phyloP scores from a whole-genome alignment of 2,113 vertebrate genomes.

The Gnathonemus echidnorhynchus region DNA sequence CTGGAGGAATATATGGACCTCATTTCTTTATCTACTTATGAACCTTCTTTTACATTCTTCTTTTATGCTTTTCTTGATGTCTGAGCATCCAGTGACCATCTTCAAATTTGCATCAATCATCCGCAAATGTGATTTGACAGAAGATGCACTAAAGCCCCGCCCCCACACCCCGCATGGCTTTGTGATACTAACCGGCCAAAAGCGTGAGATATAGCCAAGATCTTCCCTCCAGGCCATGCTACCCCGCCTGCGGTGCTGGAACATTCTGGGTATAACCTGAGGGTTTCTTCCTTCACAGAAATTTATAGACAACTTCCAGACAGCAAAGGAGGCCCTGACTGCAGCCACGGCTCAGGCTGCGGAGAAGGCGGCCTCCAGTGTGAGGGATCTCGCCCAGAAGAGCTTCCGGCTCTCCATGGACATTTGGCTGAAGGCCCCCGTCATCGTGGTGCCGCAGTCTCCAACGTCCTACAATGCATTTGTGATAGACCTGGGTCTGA shows the following conservation, averaged over 20 bases:
- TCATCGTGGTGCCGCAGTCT: constrained; percentile 84
- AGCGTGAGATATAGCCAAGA: neutral
- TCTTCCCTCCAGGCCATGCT: neutral
- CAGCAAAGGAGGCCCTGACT: constrained; percentile 67
- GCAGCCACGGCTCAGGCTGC: constrained; percentile 74
- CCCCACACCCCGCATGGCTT: constrained; percentile 21
- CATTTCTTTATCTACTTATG: neutral
- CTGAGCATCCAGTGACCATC: neutral
- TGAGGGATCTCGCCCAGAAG: constrained; percentile 82
- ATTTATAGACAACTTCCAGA: constrained; percentile 87
- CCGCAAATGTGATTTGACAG: constrained; percentile 20
- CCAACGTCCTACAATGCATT: constrained; percentile 72
- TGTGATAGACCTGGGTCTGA: constrained; percentile 84
- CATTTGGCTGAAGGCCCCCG: constrained; percentile 83
- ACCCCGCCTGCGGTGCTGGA: neutral
- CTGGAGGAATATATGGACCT: constrained; percentile 13
- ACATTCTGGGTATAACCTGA: neutral
- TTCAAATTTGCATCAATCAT: constrained; percentile 14
- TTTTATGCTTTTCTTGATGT: neutral
- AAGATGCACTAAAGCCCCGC: neutral
- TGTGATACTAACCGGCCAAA: constrained; percentile 14
- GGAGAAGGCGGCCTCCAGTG: constrained; percentile 78
- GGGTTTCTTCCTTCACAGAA: constrained; percentile 51
- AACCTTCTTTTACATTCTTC: neutral
- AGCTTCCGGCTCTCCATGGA: constrained; percentile 80